These are phyloP conservation scores for Ectemnius cavifrons DNA, from an alignment of 2,888 invertebrate genomes.

Conservation along the genomic window DNA sequence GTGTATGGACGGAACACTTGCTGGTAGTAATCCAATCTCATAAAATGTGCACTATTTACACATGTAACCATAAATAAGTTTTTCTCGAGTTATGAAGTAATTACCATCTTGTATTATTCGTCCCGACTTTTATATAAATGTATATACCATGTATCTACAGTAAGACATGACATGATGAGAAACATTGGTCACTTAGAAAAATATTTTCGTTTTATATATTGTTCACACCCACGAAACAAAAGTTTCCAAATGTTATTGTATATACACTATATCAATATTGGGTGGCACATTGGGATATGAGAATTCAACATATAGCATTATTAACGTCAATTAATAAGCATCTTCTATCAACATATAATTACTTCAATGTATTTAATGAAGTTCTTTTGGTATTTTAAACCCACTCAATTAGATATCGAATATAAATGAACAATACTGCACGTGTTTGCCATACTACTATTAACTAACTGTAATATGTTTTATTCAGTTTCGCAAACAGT, in stretches of 20 bases:
- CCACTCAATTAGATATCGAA: background rate
- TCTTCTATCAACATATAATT: too few species aligned
- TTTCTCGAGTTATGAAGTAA: slow-evolving; percentile 41
- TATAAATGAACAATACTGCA: too few species aligned
- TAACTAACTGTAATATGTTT: too few species aligned
- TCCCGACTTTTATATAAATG: slow-evolving; percentile 24
- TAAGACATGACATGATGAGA: background rate
- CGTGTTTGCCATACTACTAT: too few species aligned
- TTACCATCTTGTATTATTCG: slow-evolving; percentile 16
- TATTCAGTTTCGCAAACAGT: too few species aligned
- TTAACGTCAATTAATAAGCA: too few species aligned
- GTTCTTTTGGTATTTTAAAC: slow-evolving; percentile 13
- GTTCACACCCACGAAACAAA: too few species aligned
- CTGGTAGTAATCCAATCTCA: slow-evolving; percentile 33
- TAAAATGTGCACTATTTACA: slow-evolving; percentile 42
- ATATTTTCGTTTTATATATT: background rate
- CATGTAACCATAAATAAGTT: slow-evolving; percentile 37
- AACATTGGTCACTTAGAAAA: slow-evolving; percentile 1
- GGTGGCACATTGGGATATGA: too few species aligned
- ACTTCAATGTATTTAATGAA: slow-evolving; percentile 17
- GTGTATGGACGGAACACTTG: slow-evolving; percentile 44
- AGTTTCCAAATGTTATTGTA: too few species aligned
- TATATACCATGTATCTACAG: slow-evolving; percentile 21
- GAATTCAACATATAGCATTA: too few species aligned
- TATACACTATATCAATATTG: too few species aligned